These are phyloP conservation scores for Drosophila quinaria DNA, from an alignment of 2,888 invertebrate species.

Conservation along the genomic window DNA sequence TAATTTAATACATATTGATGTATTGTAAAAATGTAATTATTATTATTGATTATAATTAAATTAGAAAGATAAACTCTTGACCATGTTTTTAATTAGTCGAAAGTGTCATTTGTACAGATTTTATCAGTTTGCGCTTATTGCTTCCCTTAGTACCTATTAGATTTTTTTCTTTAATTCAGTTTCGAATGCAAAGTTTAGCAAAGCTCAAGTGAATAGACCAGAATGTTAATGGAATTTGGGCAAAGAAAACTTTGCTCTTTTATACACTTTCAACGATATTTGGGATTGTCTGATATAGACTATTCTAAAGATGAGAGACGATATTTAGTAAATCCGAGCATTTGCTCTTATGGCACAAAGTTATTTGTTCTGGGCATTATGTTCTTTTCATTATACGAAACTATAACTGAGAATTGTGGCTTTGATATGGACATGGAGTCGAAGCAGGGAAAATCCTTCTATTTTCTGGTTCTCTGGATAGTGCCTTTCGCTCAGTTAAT, in stretches of 20 bases:
- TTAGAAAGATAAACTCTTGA: neutral
- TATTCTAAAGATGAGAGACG: neutral
- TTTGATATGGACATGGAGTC: conserved; percentile 18
- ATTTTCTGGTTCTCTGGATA: conserved; percentile 1
- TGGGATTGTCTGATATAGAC: conserved; percentile 24
- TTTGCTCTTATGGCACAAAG: neutral
- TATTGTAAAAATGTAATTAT: too few relatives aligned
- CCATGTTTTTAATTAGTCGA: conserved; percentile 3
- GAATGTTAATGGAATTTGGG: neutral
- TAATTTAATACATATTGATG: too few relatives aligned
- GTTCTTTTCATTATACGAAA: neutral
- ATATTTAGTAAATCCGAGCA: conserved; percentile 9
- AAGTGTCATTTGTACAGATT: neutral
- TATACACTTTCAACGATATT: conserved; percentile 35
- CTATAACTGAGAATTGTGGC: neutral
- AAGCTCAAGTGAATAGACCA: neutral
- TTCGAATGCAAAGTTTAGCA: neutral
- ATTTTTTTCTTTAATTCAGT: conserved; percentile 4
- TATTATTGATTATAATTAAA: too few relatives aligned
- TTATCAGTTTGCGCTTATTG: neutral
- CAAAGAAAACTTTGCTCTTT: conserved; percentile 4
- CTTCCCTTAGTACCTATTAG: neutral
- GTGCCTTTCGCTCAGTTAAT: conserved; percentile 18
- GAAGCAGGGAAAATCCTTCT: conserved; percentile 9
- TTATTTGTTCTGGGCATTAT: neutral